These are phyloP conservation scores for Molanna angustata DNA, from an alignment of 2,888 invertebrate species.

Conservation along the genomic window DNA sequence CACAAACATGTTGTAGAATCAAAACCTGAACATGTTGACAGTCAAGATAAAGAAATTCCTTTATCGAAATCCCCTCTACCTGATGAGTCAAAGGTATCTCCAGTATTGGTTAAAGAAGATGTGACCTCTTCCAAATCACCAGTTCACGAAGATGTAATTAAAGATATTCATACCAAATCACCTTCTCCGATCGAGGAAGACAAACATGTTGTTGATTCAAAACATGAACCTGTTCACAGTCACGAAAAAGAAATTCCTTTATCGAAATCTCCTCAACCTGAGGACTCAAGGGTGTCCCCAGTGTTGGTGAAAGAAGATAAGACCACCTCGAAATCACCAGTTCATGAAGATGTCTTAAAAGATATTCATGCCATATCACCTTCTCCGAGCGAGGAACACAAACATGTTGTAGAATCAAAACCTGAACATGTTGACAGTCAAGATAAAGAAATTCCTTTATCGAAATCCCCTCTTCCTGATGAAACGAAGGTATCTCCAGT, in stretches of 20 bases:
- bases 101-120: neutral
- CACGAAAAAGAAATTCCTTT: neutral
- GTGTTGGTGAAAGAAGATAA: neutral
- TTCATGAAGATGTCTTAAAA: no score
- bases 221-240: neutral
- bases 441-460: no score
- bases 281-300: slow-evolving; percentile 33
- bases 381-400: no score
- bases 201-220: neutral
- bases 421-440: no score
- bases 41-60: neutral
- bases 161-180: slow-evolving; percentile 29
- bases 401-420: no score
- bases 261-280: slow-evolving; percentile 6
- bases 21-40: neutral
- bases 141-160: neutral
- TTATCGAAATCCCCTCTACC: neutral
- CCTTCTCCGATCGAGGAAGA: neutral
- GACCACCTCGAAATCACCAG: neutral
- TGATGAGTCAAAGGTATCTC: neutral
- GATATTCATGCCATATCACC: no score
- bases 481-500: neutral
- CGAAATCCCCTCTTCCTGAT: no score
- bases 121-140: neutral
- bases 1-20: neutral